phyloP scores from a whole-genome alignment of 2,888 invertebrate genomes.

The Sepioteuthis lessoniana region DNA sequence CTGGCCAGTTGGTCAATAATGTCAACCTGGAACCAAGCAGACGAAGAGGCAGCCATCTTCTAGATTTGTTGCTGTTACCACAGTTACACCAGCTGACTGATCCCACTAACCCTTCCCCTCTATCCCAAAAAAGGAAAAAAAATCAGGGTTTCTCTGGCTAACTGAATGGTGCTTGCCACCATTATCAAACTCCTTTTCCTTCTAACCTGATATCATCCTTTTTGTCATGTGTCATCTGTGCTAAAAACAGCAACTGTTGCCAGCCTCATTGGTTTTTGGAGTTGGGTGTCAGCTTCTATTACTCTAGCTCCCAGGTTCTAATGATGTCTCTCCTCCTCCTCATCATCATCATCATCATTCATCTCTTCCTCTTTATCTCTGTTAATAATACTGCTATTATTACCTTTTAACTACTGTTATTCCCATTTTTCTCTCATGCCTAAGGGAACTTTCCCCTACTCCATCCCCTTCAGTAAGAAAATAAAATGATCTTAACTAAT shows the following conservation, averaged over 20 bases:
- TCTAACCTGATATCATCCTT: not conserved
- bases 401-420: not conserved
- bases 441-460: too few species aligned
- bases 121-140: not conserved
- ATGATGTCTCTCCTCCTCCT: not conserved
- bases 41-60: conserved; percentile 33
- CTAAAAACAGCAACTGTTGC: conserved; percentile 20
- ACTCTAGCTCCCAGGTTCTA: conserved; percentile 24
- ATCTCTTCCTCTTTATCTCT: not conserved
- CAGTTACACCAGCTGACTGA: conserved; percentile 17
- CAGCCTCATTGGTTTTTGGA: conserved; percentile 1
- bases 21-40: conserved; percentile 10
- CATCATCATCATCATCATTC: not conserved
- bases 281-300: conserved; percentile 33
- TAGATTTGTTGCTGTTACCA: conserved; percentile 13
- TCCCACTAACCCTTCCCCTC: not conserved
- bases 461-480: not conserved
- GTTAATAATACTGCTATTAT: not conserved
- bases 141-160: not conserved
- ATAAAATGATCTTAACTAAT: not conserved
- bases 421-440: not conserved
- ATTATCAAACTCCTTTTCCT: not conserved
- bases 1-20: not conserved
- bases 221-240: conserved; percentile 25
- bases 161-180: not conserved